Percentiles rank a stretch among this genome's conserved stretches.
Evolutionary conservation across 2,797 vertebrate genomes (phyloP).

Genomic region (Amniataba percoides): DNA sequence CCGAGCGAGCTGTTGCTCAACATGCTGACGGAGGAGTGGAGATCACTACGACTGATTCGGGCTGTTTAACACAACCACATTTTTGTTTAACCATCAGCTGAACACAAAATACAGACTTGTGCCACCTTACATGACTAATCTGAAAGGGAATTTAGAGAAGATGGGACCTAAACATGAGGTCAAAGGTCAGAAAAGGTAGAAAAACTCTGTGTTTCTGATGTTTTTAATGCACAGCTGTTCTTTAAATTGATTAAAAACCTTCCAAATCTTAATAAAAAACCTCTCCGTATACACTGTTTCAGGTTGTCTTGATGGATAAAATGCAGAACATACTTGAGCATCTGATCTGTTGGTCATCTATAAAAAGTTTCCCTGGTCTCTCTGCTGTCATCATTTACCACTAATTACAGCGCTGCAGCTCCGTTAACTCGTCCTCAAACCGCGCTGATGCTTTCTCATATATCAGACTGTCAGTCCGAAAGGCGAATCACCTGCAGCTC

Average conservation of each 20-base stretch:
- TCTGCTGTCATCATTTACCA: conserved; percentile 2
- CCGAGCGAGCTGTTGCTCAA: conserved; percentile 9
- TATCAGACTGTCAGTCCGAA: background rate
- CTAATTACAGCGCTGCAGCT: background rate
- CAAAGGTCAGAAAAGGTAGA: background rate
- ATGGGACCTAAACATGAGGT: background rate
- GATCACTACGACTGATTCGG: background rate
- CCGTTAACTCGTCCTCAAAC: background rate
- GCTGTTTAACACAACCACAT: background rate
- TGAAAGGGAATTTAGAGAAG: background rate
- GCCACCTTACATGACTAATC: background rate
- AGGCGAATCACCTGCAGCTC: background rate
- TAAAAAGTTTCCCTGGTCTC: background rate
- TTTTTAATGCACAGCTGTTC: background rate
- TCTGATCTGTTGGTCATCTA: background rate
- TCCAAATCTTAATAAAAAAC: no score
- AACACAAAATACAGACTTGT: background rate
- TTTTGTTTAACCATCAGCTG: background rate
- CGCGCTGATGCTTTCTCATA: background rate
- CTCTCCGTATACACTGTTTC: no score
- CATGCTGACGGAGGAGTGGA: background rate
- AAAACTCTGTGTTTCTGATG: background rate
- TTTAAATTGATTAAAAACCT: background rate
- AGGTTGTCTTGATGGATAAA: background rate
- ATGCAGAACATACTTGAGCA: background rate